Evolutionary conservation across 1,140 invertebrate genomes (phyloP).

Genomic region (Meloidogyne floridensis): DNA sequence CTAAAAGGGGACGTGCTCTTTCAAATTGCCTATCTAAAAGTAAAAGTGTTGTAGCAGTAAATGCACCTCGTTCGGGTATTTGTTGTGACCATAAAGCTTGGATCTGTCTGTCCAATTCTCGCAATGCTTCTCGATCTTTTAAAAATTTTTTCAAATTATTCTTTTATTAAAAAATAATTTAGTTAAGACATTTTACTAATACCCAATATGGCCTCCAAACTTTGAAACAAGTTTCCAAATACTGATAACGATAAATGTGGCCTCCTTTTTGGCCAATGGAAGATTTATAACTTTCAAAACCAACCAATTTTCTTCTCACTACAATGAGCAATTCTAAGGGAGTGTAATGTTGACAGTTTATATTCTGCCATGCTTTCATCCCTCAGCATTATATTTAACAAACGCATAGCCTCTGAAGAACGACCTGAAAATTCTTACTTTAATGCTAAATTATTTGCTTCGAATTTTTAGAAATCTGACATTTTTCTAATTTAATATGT

Average conservation of each 20-base stretch:
- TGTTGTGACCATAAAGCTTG: constrained; percentile 35
- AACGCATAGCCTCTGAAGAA: constrained; percentile 46
- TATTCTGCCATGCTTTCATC: constrained; percentile 36
- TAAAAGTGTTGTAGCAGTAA: constrained; percentile 28
- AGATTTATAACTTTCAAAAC: not conserved
- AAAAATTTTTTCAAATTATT: not conserved
- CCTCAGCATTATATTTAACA: constrained; percentile 29
- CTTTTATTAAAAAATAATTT: not conserved
- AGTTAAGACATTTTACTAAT: too few relatives aligned
- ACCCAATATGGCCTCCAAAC: too few relatives aligned
- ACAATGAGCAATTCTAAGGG: constrained; percentile 48
- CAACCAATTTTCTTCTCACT: constrained; percentile 49
- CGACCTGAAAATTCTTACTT: constrained; percentile 37
- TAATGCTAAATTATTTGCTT: not conserved
- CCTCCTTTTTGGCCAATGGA: not conserved
- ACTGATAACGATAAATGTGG: too few relatives aligned
- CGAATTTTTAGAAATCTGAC: too few relatives aligned
- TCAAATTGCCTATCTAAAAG: constrained; percentile 36
- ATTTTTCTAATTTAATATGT: too few relatives aligned
- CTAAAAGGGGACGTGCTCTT: constrained; percentile 23
- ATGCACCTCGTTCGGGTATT: constrained; percentile 34
- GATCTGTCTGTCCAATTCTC: constrained; percentile 44
- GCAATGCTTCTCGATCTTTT: constrained; percentile 44
- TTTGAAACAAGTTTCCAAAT: too few relatives aligned
- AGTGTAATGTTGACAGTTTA: constrained; percentile 42